These are phyloP conservation scores for Ceratina calcarata DNA, from an alignment of 1,140 invertebrate genomes.

Conservation along the genomic window DNA sequence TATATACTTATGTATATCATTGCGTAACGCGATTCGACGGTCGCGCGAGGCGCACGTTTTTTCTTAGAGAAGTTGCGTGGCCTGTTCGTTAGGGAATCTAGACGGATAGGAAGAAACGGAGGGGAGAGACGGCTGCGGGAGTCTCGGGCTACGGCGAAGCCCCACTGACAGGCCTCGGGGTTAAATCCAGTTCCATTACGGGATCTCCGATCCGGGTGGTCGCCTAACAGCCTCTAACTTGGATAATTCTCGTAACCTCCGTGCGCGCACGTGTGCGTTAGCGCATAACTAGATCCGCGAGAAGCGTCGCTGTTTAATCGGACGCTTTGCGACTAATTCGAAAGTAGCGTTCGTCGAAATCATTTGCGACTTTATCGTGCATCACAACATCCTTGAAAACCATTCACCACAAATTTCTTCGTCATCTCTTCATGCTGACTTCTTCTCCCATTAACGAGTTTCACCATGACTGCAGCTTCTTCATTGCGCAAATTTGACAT, in stretches of 20 bases:
- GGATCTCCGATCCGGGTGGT: conserved; percentile 67
- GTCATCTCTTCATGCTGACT: too few species aligned
- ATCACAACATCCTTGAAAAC: too few species aligned
- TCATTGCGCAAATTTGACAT: too few species aligned
- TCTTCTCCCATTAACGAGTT: too few species aligned
- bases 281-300: conserved; percentile 2
- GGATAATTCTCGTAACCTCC: conserved; percentile 62
- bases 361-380: background rate
- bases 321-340: background rate
- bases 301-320: conserved; percentile 9
- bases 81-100: conserved; percentile 37
- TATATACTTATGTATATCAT: too few species aligned
- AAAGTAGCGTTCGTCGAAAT: conserved; percentile 17
- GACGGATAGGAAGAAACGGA: conserved; percentile 12
- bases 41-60: background rate
- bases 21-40: too few species aligned
- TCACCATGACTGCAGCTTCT: too few species aligned
- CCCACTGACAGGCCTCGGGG: conserved; percentile 57
- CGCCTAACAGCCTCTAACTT: conserved; percentile 67
- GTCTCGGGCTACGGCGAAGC: conserved; percentile 42
- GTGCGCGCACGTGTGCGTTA: background rate
- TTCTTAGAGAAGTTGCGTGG: conserved; percentile 17
- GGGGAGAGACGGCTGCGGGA: conserved; percentile 34
- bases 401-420: too few species aligned
- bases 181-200: conserved; percentile 72